Base-by-base conservation (phyloP, 1,140 invertebrate species). In the Camponotus floridanus region DNA sequence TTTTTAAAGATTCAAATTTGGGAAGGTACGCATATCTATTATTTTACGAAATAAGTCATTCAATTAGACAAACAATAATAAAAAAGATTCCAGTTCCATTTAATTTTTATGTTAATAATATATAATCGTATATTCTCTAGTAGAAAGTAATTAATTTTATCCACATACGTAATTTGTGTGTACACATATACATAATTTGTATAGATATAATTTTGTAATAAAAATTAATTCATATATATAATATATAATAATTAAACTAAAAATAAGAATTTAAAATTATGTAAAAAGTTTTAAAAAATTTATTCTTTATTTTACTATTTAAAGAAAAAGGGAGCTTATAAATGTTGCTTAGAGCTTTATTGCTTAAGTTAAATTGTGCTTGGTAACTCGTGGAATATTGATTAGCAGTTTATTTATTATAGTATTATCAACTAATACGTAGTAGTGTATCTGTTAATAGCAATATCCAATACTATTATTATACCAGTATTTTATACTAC, bases 381-480 rank as follows among this genome's bases (percentile, higher is more conserved):
- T 42, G 51, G n/a, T 36, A 74, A 36, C 55, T 61, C 33, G 42
- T 59, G 36, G 55, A 3, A 57, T 74, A 74, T 74, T 42, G 36
- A 74, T 74, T 59, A 74, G n/a, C 21, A 59, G 36, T 74, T 74
- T 74, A 74, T 74, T 74, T 74, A 74, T 59, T 74, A 74, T 61
- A 36, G 31, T 73, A 74, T 42, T 61, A 74, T 74, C 55, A 74
- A 59, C 9, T 59, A 74, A 61, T 74, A 51, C 18, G 15, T 51
- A 74, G 15, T 51, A 74, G 55, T 74, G 55, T 33, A 61, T 7
- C 71, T n/a, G 13, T 74, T 74, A 74, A 74, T 74, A 74, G 71
- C 55, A 61, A 61, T 74, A 73, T 5, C 31, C 18, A 70, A 45
- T 57, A 74, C 71, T 74, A 74, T 74, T 74, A 51, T 51, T 51